Conservation (phyloP, 1,140 invertebrate species). For the Pentalonia nigronervosa region DNA sequence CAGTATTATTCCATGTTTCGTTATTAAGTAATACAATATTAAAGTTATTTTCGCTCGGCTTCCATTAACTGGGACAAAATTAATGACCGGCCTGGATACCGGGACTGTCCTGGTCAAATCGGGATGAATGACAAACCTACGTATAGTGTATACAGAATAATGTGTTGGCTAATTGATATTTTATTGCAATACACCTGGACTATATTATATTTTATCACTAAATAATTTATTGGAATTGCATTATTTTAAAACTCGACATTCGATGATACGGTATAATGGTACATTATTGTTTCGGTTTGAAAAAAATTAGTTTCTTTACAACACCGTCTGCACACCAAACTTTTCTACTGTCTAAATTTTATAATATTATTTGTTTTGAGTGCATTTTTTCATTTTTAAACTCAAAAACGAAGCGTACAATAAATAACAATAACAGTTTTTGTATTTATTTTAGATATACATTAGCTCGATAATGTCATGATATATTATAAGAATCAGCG, state of each 20-base stretch:
- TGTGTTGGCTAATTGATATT: no score
- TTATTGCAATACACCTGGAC: no score
- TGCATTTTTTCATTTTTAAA: neutral
- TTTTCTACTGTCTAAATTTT: neutral
- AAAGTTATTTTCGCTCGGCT: no score
- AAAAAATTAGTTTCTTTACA: no score
- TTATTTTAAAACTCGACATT: neutral
- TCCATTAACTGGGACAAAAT: no score
- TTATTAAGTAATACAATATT: no score
- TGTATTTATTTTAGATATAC: neutral
- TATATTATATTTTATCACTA: neutral
- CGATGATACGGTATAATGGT: neutral
- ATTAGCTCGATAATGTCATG: neutral
- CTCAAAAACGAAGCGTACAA: neutral
- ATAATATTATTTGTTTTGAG: neutral
- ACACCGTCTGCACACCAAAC: neutral
- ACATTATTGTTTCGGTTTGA: neutral
- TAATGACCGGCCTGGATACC: no score
- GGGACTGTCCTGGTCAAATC: no score
- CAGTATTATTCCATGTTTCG: no score
- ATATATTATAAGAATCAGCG: neutral
- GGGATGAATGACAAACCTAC: no score
- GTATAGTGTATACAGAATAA: no score
- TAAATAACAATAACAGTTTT: neutral
- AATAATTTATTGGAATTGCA: neutral